Evolutionary conservation across 1,140 invertebrate genomes (phyloP), one percentile per base, ranked within the genome.

Genomic region (Rhynchophorus ferrugineus): DNA sequence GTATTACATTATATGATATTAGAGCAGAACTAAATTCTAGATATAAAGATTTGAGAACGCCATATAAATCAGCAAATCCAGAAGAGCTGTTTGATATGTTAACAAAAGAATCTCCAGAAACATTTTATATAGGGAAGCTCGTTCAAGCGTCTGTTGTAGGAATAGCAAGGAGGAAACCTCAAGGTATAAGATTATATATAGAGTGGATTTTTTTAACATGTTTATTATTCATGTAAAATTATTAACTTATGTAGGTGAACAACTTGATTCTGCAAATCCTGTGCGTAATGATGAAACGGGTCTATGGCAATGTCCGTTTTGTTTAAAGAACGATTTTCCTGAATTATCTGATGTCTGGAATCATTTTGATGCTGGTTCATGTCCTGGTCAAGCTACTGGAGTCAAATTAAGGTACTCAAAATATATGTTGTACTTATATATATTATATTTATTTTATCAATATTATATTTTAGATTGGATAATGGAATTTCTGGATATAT

Each of bases 271-370:
- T 63, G 94, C 93, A 0, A 95, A 96, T 76, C 95, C 95, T 1
- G 86, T 95, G 13, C 78, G 91, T 57, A 91, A 95, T 62, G 91
- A 95, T 49, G 91, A 95, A 62, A 93, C 89, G 22, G 89, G 90
- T 3, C 73, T 95, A 3, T 99, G 94, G 93, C 89, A 94, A 66
- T 99, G 96, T 75, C 94, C 94, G 0, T 97, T 97, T 68, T 99
- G 96, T 75, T 73, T 89, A 54, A 95, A 94, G 64, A 94, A 92
- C 69, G 89, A 95, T 68, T 96, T 98, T 62, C 86, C 89, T 0
- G 94, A 98, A 67, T 73, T 98, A 1, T 91, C 89, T 29, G 93
- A 98, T 72, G 90, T 98, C 3, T 98, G 95, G 95, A 94, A 93
- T 74, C 95, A 98, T 73, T 98, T 98, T 74, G 95, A 98, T 72